Evolutionary conservation across 2,113 vertebrate species (phyloP), one percentile per base, ranked within the genome.

Genomic region (Dunckerocampus dactyliophorus): DNA sequence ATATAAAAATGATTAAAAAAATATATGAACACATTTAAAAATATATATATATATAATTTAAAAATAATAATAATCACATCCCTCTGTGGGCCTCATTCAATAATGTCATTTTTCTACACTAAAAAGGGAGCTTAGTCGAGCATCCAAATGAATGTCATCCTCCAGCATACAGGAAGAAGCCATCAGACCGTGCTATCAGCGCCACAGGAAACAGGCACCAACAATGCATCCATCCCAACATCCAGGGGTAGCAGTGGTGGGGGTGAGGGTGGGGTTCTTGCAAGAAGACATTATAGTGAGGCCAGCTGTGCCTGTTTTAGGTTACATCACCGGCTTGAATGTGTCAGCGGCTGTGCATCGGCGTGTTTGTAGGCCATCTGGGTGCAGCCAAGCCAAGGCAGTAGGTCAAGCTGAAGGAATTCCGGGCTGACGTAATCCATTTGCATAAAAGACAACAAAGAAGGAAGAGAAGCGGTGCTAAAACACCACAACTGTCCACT

Each of bases 161-260:
- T 64, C 54, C 51, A 21, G 45, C 9, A 20, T 48, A 56, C 75
- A 80, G 84, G 80, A 78, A 81, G 57, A 62, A 31, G 53, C 56
- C 58, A 47, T 49, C 64, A 72, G 57, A 42, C 64, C 77, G 70
- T 52, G 55, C 54, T 73, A 65, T 65, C 65, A 56, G 50, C 42
- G 39, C 13, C 47, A 56, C 80, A 82, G 87, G 80, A 87, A 85
- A 71, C 74, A 50, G 69, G 21, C 31, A 4, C 28, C 62, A 9
- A 12, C 76, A 17, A 58, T 31, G 13, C 1, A 20, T 16, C 55
- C 37, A 42, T 43, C 45, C 14, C 34, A 54, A 75, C 67, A 71
- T 46, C 17, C 11, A 51, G 19, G 22, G 17, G 34, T 11, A n/a
- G 51, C 1, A 17, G 14, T n/a, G 28, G 53, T 2, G 54, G 8